A percentile compares a stretch with the other conserved stretches of the same genome.
Conservation (phyloP, 2,797 vertebrate species). For the Sebastes hubbsi region DNA sequence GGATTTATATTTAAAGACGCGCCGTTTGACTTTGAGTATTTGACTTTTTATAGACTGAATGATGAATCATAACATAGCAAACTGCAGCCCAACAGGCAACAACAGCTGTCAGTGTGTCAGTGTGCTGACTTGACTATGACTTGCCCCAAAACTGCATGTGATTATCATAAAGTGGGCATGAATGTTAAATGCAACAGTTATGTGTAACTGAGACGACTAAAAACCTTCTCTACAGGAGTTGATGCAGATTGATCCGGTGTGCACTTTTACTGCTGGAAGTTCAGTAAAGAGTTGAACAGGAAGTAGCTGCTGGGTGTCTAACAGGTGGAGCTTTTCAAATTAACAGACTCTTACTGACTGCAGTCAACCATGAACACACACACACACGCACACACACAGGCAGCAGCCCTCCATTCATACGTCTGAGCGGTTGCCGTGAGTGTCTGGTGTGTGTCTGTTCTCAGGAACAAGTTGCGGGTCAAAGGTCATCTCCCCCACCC, state of each 20-base stretch:
- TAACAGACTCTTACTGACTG: neutral
- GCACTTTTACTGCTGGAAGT: neutral
- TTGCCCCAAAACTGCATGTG: too few species aligned
- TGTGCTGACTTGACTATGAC: too few species aligned
- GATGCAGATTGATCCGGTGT: neutral
- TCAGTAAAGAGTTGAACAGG: slow-evolving; percentile 19
- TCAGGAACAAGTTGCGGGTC: slow-evolving; percentile 74
- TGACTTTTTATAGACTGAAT: neutral
- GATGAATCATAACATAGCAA: too few species aligned
- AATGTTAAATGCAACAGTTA: neutral
- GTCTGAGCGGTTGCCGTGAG: neutral
- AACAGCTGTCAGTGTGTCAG: too few species aligned
- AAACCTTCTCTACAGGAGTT: neutral
- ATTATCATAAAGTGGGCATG: too few species aligned
- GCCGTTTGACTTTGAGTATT: neutral
- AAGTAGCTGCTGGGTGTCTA: slow-evolving; percentile 4
- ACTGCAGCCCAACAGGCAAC: too few species aligned
- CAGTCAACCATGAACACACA: neutral
- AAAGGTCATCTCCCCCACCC: slow-evolving; percentile 51
- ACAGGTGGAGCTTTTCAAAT: slow-evolving; percentile 46
- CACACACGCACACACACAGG: neutral
- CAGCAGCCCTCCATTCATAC: slow-evolving; percentile 2
- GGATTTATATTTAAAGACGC: neutral
- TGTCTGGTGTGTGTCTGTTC: slow-evolving; percentile 55
- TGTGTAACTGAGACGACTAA: neutral